Conservation (phyloP, 2,113 vertebrate genomes). For the Hemicordylus capensis region DNA sequence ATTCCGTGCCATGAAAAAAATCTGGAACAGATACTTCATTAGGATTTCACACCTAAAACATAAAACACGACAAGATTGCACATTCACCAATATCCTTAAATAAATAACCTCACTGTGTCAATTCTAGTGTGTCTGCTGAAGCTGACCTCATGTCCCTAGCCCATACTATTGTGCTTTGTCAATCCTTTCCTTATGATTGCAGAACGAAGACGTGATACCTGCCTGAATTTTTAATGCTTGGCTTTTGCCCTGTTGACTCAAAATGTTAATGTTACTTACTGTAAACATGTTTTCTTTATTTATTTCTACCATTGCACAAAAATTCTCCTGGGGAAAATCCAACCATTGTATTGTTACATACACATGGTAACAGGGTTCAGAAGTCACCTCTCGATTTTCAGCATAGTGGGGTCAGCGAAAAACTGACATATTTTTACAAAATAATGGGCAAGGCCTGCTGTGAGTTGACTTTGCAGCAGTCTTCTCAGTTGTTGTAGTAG, state of each 20-base stretch:
- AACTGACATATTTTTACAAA: background rate
- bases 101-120: accelerated
- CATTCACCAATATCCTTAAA: background rate
- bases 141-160: background rate
- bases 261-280: constrained; percentile 5
- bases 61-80: background rate
- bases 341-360: background rate
- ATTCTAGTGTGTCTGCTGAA: background rate
- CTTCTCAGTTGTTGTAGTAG: background rate
- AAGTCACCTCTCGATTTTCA: constrained; percentile 5
- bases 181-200: background rate
- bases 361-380: background rate
- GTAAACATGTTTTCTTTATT: background rate
- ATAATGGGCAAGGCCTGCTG: background rate
- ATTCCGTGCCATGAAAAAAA: background rate
- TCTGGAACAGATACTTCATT: background rate
- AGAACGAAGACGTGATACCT: accelerated
- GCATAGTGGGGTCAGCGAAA: background rate
- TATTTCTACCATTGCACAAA: constrained; percentile 24
- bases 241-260: background rate
- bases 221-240: background rate
- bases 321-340: background rate
- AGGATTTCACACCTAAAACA: background rate
- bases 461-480: background rate
- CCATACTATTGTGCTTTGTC: background rate